Evolutionary conservation across 2,113 vertebrate genomes (phyloP).

Genomic region (Dendrocopos noguchii): DNA sequence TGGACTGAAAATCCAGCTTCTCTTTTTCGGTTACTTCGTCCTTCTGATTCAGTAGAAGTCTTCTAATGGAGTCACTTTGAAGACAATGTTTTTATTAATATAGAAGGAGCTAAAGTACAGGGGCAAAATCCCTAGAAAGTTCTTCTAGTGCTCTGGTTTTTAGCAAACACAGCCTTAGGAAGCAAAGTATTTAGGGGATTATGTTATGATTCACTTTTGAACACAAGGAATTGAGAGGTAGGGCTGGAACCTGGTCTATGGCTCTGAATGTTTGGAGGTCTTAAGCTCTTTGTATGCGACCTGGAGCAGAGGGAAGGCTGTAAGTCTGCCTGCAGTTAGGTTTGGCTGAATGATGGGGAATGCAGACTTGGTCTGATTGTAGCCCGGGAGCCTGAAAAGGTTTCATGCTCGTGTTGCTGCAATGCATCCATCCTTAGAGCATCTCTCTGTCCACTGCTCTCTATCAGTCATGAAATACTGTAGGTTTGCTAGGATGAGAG

Average conservation of each 20-base stretch:
- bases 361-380: not conserved
- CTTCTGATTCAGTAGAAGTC: not conserved
- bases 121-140: constrained; percentile 18
- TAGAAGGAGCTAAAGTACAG: not conserved
- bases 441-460: not conserved
- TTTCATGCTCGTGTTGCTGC: not conserved
- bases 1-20: not conserved
- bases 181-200: constrained; percentile 20
- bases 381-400: not conserved
- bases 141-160: not conserved
- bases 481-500: not conserved
- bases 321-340: not conserved
- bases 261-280: not conserved
- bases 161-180: constrained; percentile 18
- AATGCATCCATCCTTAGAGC: not conserved
- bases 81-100: not conserved
- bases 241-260: not conserved
- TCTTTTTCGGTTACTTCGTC: not conserved
- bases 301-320: not conserved
- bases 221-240: not conserved
- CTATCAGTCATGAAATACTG: not conserved
- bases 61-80: not conserved
- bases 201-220: constrained; percentile 2
- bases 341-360: not conserved
- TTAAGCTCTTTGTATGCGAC: not conserved